Base-by-base conservation (phyloP, 2,113 vertebrate genomes). In the Pseudorhombus dupliciocellatus region DNA sequence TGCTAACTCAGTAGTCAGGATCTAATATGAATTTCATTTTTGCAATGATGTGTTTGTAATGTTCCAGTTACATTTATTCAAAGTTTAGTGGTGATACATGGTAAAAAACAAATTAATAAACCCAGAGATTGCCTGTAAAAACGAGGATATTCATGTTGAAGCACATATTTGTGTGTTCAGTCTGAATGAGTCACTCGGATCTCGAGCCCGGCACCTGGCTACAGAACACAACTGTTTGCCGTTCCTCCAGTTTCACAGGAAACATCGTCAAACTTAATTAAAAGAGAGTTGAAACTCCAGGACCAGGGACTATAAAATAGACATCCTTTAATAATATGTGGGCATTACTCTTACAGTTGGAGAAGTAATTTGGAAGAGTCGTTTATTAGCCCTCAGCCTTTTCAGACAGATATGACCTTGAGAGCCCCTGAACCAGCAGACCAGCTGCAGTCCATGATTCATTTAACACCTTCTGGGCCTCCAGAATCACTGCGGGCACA, bases 401-500 rank as follows among this genome's bases (percentile, higher is more conserved):
- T 89, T 85, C 24, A 86, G 82, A 48, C 79, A 88, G 77, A 79
- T 63, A 70, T 91, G 88, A 93, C 90, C 90, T 91, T 90, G 83
- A 40, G 54, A 75, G 80, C 72, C 76, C 66, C 42, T 64, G 48
- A 56, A 84, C 67, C 80, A 79, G 75, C 85, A 60, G 80, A 88
- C 88, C 87, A 84, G 89, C 88, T 90, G 79, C 83, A 85, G 64
- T 80, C 75, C 75, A 84, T 92, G 88, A 91, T 92, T 94, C 89
- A 91, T 85, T 89, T 89, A 89, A 88, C 86, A 90, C 84, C 87
- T 89, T 79, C 80, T 77, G 88, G 80, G 88, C 83, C 84, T 60
- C 40, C 7, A 68, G 60, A 80, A 79, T 51, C 79, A 73, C 89
- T 81, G 72, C 34, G 63, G 77, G 64, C 84, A 75, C 86, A 80